Evolutionary conservation across 2,113 vertebrate genomes (phyloP), one percentile per base, ranked within the genome.

Genomic region (Gnathonemus echidnorhynchus): DNA sequence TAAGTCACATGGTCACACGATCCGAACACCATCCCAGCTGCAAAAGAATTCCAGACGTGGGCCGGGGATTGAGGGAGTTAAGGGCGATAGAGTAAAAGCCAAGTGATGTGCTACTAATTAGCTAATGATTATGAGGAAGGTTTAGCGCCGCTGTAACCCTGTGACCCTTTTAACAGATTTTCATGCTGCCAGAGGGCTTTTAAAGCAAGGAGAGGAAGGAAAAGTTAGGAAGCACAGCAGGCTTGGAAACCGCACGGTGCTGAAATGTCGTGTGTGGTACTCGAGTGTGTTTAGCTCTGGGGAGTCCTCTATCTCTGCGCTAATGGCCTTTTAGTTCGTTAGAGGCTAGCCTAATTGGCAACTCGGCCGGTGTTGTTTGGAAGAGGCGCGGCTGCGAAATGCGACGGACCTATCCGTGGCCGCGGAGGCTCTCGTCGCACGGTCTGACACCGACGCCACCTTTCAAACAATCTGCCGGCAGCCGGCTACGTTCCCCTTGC

Each of bases 401-500:
- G 84, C 15, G 84, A 50, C 21, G 48, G n/a, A 42, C 48, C 45
- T 17, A n/a, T 9, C 42, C 13, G 11, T n/a, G 83, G 3, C 21
- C 3, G 39, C 17, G 3, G 45, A 19, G 49, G 49, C 5, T 11
- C 48, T 35, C 49, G 13, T 27, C 27, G 3, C 27, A 21, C 46
- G 7, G 15, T 31, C 49, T 10, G 31, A 17, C 3, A 21, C n/a
- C 24, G 86, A 87, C 27, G 24, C 86, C 15, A 35, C 49, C 50
- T 87, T 52, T 87, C 86, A 87, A 87, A 87, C 86, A 87, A 87
- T 87, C 86, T 3, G 5, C 24, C 48, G n/a, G 48, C 86, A 35
- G 49, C 86, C 10, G 27, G 50, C 86, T 39, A 10, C 31, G 9
- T 87, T 87, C 31, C 86, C 53, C 31, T 56, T 13, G 13, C n/a